Conservation (phyloP, 2,797 vertebrate species). For the Peromyscus nudipes region DNA sequence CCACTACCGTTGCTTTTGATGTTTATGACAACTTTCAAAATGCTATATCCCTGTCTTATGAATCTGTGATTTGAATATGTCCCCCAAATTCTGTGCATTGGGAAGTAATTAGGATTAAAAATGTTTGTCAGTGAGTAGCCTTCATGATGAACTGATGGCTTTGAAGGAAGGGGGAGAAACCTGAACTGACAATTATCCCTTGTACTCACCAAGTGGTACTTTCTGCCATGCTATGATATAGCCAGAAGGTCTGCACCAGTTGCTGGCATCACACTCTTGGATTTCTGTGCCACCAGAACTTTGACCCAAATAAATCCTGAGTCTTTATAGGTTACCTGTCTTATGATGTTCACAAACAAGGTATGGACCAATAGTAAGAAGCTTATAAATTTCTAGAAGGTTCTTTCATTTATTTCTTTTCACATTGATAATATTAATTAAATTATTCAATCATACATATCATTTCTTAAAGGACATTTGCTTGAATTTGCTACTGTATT, state of each 20-base stretch:
- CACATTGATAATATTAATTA: not conserved
- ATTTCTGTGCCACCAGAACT: not conserved
- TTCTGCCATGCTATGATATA: not conserved
- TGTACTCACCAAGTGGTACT: not conserved
- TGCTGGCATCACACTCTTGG: not conserved
- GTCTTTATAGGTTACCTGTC: not conserved
- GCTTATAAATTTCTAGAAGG: not conserved
- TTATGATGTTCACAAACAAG: not conserved
- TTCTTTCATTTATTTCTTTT: not conserved
- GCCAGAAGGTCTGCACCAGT: not conserved
- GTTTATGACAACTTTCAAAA: slow-evolving; percentile 5
- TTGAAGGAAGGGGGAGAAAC: not conserved
- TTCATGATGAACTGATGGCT: not conserved
- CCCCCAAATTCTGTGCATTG: not conserved
- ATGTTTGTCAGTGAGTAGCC: not conserved
- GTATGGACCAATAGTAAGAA: not conserved
- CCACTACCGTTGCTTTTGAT: slow-evolving; percentile 32
- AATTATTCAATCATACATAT: not conserved
- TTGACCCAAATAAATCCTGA: not conserved
- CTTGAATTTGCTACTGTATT: not conserved
- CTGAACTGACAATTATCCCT: not conserved
- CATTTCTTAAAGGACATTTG: not conserved
- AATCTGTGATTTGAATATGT: not conserved
- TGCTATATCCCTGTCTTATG: not conserved
- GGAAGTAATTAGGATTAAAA: not conserved